A percentile compares a stretch with the other conserved stretches of the same genome.
Conservation (phyloP, 2,888 invertebrate species). For the Scaptomyza flava region DNA sequence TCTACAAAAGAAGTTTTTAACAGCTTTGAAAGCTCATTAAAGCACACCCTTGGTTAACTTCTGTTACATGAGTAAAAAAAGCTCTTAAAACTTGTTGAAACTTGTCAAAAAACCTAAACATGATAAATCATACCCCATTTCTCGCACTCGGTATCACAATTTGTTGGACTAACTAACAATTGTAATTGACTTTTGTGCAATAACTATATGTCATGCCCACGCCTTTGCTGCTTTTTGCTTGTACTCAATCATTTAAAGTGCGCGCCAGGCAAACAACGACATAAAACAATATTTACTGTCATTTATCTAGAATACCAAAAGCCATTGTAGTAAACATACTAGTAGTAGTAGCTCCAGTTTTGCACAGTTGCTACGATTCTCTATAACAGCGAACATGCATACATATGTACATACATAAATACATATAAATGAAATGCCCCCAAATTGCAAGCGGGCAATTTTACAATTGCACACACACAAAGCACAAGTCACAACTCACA, state of each 20-base stretch:
- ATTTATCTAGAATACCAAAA: slow-evolving; percentile 19
- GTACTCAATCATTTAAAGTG: slow-evolving; percentile 2
- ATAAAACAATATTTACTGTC: slow-evolving; percentile 16
- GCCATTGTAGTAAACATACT: slow-evolving; percentile 3
- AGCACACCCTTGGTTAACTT: no score
- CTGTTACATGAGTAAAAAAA: neutral
- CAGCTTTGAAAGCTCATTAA: neutral
- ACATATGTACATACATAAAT: neutral
- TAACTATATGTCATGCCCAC: slow-evolving; percentile 1
- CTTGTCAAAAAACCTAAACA: neutral
- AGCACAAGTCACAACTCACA: slow-evolving; percentile 12
- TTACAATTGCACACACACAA: slow-evolving; percentile 37
- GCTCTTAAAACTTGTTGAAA: neutral
- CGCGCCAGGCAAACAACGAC: neutral
- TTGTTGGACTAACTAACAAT: neutral
- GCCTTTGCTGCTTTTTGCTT: neutral
- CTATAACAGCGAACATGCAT: neutral
- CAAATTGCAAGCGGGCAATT: slow-evolving; percentile 42
- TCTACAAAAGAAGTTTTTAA: neutral
- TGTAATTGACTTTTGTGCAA: neutral
- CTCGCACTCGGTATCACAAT: neutral
- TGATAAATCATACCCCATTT: neutral
- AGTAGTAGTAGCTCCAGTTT: slow-evolving; percentile 14
- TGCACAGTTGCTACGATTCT: slow-evolving; percentile 7
- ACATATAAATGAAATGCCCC: slow-evolving; percentile 18